These are phyloP conservation scores for Parazoanthus darwini DNA, from an alignment of 92 coral and sea anemone species.

Conservation along the genomic window DNA sequence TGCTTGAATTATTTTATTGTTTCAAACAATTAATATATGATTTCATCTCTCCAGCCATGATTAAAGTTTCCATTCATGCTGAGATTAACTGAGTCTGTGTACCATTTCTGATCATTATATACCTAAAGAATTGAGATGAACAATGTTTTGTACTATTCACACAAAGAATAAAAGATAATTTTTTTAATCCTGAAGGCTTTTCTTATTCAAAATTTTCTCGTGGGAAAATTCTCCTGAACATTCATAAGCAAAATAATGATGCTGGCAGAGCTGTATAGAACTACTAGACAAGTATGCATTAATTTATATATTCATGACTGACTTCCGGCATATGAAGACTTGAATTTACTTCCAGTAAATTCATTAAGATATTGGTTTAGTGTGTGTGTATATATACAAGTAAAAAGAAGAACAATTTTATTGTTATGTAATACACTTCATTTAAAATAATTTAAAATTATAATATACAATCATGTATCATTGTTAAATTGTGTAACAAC, in stretches of 20 bases:
- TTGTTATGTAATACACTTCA: too few species aligned
- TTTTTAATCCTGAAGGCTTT: neutral
- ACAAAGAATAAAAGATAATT: neutral
- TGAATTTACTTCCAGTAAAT: too few species aligned
- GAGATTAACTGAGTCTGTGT: too few species aligned
- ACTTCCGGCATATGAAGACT: neutral
- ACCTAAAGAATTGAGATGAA: neutral
- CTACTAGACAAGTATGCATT: too few species aligned
- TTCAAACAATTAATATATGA: too few species aligned
- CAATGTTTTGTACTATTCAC: neutral
- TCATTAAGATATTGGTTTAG: too few species aligned
- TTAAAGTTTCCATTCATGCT: too few species aligned
- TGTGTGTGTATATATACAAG: too few species aligned
- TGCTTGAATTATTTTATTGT: neutral
- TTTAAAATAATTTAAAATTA: too few species aligned
- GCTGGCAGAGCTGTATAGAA: neutral
- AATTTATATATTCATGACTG: too few species aligned
- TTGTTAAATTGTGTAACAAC: neutral
- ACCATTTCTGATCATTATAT: neutral
- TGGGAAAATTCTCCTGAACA: neutral
- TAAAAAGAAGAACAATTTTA: too few species aligned
- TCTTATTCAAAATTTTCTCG: constrained; percentile 12
- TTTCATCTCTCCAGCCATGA: neutral
- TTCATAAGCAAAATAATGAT: neutral
- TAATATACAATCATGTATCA: too few species aligned